Percentiles rank a stretch among this genome's conserved stretches.
phyloP scores from a whole-genome alignment of 2,797 vertebrate genomes.

The Danio aesculapii region DNA sequence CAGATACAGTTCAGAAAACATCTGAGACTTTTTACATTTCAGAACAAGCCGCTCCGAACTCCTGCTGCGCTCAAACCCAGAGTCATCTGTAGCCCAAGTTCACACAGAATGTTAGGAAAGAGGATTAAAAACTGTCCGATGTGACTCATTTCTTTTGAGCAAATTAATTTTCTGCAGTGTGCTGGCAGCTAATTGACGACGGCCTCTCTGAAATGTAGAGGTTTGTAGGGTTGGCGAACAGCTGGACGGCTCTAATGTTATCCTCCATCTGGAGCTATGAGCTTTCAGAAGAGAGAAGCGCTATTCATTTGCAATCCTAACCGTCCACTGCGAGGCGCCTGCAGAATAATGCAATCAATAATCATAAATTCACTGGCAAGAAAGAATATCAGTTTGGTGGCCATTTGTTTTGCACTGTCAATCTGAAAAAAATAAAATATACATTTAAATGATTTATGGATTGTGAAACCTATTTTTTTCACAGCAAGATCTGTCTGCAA shows the following conservation, averaged over 20 bases:
- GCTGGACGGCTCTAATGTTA: slow-evolving; percentile 41
- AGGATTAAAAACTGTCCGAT: slow-evolving; percentile 33
- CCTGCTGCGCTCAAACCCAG: slow-evolving; percentile 29
- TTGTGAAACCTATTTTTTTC: slow-evolving; percentile 18
- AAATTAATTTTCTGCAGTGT: slow-evolving; percentile 50
- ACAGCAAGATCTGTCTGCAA: slow-evolving; percentile 14
- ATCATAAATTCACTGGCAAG: slow-evolving; percentile 42
- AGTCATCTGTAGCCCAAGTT: slow-evolving; percentile 26
- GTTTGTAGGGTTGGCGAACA: slow-evolving; percentile 18
- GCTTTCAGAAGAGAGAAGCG: slow-evolving; percentile 23
- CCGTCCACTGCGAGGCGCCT: slow-evolving; percentile 37
- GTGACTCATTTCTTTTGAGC: slow-evolving; percentile 45
- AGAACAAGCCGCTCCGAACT: background rate
- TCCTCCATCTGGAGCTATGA: slow-evolving; percentile 23
- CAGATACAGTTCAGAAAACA: slow-evolving; percentile 19
- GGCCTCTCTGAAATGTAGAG: slow-evolving; percentile 40
- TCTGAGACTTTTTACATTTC: slow-evolving; percentile 33
- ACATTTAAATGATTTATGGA: slow-evolving; percentile 58
- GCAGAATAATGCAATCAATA: slow-evolving; percentile 59
- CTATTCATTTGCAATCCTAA: slow-evolving; percentile 57
- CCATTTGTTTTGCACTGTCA: slow-evolving; percentile 46
- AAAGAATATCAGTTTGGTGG: slow-evolving; percentile 39
- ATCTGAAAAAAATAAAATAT: slow-evolving; percentile 11
- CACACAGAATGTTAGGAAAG: slow-evolving; percentile 14
- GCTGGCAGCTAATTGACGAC: slow-evolving; percentile 45